Conservation (phyloP, 2,113 vertebrate species). For the Petromus typicus region DNA sequence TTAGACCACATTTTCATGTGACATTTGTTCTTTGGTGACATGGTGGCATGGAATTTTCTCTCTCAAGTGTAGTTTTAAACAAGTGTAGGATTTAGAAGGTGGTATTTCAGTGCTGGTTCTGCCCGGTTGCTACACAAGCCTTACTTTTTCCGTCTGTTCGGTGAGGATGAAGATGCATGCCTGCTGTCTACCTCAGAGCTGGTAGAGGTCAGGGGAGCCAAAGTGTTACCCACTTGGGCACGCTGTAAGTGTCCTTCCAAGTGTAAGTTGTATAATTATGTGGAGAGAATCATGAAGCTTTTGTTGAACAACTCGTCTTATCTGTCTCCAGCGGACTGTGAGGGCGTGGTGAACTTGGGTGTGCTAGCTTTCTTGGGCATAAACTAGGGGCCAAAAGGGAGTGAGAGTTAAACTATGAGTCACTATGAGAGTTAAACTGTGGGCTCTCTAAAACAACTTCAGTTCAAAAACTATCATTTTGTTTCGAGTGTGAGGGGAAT, state of each 20-base stretch:
- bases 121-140: background rate
- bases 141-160: background rate
- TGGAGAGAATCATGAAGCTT: background rate
- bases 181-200: accelerated
- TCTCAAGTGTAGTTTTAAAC: too few relatives aligned
- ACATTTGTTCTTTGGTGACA: conserved; percentile 47
- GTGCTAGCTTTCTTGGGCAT: background rate
- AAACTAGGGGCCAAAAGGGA: background rate
- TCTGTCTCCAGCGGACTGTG: background rate
- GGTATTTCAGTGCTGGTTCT: background rate
- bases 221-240: background rate
- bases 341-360: background rate
- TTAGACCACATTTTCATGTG: conserved; percentile 67
- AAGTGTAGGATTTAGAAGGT: background rate
- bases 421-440: background rate
- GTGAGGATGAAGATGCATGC: accelerated
- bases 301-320: background rate
- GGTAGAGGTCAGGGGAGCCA: background rate
- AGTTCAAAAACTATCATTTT: background rate
- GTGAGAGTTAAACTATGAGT: background rate
- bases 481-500: background rate
- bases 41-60: conserved; percentile 14
- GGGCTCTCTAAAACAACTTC: background rate
- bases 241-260: background rate
- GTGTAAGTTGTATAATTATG: background rate